A percentile compares a stretch with the other conserved stretches of the same genome.
Evolutionary conservation across 2,888 invertebrate species (phyloP).

Genomic region (Empis livida): DNA sequence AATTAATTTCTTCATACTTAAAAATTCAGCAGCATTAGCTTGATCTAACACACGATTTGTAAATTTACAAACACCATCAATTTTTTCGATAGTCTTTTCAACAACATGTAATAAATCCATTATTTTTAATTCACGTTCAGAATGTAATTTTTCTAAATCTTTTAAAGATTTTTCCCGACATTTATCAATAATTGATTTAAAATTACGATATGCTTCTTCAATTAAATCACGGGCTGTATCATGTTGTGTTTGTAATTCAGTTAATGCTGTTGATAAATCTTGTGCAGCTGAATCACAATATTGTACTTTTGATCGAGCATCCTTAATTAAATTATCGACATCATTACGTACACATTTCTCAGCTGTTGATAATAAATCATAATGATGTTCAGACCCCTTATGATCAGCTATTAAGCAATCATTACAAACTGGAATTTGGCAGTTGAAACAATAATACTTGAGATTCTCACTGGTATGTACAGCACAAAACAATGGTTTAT

Average conservation of each 20-base stretch:
- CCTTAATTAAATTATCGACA: slow-evolving; percentile 56
- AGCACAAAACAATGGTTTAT: slow-evolving; percentile 77
- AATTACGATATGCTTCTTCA: slow-evolving; percentile 65
- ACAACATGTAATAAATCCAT: slow-evolving; percentile 79
- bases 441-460: slow-evolving; percentile 78
- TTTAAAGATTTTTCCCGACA: slow-evolving; percentile 62
- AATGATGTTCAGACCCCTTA: slow-evolving; percentile 69
- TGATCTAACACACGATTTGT: slow-evolving; percentile 67
- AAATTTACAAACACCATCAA: slow-evolving; percentile 79
- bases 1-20: slow-evolving; percentile 69
- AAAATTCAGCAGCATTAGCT: slow-evolving; percentile 74
- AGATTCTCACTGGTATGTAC: slow-evolving; percentile 71
- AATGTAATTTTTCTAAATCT: slow-evolving; percentile 63
- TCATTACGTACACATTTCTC: slow-evolving; percentile 68
- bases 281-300: slow-evolving; percentile 64
- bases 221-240: slow-evolving; percentile 75
- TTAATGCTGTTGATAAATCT: slow-evolving; percentile 63
- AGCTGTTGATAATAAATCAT: slow-evolving; percentile 68
- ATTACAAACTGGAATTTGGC: slow-evolving; percentile 73
- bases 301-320: slow-evolving; percentile 62
- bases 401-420: slow-evolving; percentile 78
- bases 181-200: slow-evolving; percentile 68
- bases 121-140: slow-evolving; percentile 72
- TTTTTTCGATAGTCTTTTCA: slow-evolving; percentile 69
- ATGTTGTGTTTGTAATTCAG: slow-evolving; percentile 75